Conservation (phyloP, 92 coral and sea anemone species). For the Umimayanthus kanabou region DNA sequence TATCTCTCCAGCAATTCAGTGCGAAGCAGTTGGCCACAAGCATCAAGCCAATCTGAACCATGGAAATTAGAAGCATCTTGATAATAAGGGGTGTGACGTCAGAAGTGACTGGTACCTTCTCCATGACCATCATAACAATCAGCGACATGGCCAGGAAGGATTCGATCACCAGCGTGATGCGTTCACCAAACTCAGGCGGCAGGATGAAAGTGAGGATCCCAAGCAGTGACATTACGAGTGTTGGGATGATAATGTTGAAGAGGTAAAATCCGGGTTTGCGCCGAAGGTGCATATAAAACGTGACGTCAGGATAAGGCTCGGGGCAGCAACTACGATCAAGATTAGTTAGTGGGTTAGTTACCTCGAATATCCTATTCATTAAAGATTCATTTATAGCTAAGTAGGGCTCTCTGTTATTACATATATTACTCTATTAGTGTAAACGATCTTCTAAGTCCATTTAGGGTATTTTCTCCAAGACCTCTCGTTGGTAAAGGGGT, state of each 20-base stretch:
- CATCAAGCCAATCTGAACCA: constrained; percentile 80
- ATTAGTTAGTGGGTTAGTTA: neutral
- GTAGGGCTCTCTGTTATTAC: too few species aligned
- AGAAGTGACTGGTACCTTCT: constrained; percentile 74
- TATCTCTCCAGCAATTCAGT: constrained; percentile 67
- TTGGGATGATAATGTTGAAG: constrained; percentile 89
- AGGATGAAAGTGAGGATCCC: constrained; percentile 82
- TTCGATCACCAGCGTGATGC: constrained; percentile 89
- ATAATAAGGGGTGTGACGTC: constrained; percentile 82
- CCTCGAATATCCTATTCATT: neutral
- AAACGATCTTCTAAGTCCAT: too few species aligned
- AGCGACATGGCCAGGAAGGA: constrained; percentile 91
- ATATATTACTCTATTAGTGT: too few species aligned
- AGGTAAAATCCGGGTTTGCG: constrained; percentile 90
- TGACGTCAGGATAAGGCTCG: constrained; percentile 85
- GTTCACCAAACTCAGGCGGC: constrained; percentile 94
- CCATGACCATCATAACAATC: constrained; percentile 83
- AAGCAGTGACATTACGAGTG: constrained; percentile 76
- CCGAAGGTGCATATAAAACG: constrained; percentile 84
- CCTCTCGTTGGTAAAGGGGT: too few species aligned
- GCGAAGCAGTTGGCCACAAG: constrained; percentile 81
- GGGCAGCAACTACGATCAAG: constrained; percentile 76
- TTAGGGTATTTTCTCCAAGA: too few species aligned
- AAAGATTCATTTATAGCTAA: neutral
- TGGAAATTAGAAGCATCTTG: constrained; percentile 78